These are phyloP conservation scores for Cyrtorhinus lividipennis DNA, from an alignment of 1,140 invertebrate genomes.

Conservation along the genomic window DNA sequence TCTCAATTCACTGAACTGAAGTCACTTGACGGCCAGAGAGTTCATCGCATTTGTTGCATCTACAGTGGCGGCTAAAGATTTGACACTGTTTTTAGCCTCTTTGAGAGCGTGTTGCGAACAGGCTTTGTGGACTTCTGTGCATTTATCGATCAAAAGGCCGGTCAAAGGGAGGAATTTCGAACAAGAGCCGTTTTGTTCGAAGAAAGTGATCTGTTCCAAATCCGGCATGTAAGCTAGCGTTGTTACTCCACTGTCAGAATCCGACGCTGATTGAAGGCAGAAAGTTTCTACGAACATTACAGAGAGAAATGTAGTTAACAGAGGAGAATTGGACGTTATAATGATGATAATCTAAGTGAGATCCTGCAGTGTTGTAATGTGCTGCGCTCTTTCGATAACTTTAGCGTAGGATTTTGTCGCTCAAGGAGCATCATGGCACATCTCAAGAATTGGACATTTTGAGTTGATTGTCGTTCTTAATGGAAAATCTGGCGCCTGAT, in stretches of 20 bases:
- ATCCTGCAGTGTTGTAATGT: no score
- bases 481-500: no score
- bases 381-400: no score
- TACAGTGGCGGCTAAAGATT: not conserved
- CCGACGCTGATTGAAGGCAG: not conserved
- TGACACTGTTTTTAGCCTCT: constrained; percentile 4
- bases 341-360: no score
- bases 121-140: not conserved
- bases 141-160: not conserved
- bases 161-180: not conserved
- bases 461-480: no score
- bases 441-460: no score
- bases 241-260: not conserved
- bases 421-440: no score
- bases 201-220: constrained; percentile 11
- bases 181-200: not conserved
- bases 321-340: no score
- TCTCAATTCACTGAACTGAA: no score
- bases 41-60: not conserved
- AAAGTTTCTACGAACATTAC: no score
- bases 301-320: no score
- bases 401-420: no score
- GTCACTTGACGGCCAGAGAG: not conserved
- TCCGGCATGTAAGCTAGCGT: constrained; percentile 20
- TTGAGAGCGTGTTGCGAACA: constrained; percentile 3